phyloP scores from a whole-genome alignment of 2,797 vertebrate genomes.

The Graptemys geographica region DNA sequence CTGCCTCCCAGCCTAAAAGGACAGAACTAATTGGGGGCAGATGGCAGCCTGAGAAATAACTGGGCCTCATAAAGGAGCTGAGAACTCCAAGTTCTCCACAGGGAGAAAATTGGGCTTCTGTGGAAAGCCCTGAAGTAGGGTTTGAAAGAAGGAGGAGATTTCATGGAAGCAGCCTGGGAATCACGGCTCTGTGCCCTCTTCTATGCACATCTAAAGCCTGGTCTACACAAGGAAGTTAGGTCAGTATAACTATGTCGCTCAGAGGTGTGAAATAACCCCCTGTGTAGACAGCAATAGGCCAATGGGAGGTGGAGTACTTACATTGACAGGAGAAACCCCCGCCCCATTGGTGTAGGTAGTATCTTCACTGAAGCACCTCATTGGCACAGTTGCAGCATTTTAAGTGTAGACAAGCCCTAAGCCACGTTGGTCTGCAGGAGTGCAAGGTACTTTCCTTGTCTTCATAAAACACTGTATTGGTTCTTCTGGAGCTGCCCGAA shows the following conservation, averaged over 20 bases:
- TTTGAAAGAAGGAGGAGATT: neutral
- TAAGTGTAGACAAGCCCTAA: neutral
- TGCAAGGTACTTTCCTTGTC: neutral
- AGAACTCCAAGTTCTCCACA: too few species aligned
- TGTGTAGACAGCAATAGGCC: neutral
- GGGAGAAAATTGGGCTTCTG: neutral
- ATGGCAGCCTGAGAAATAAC: neutral
- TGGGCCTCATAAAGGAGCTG: neutral
- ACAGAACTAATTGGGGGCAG: neutral
- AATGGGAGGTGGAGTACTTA: neutral
- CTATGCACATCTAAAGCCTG: neutral
- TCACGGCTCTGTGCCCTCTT: neutral
- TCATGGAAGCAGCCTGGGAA: neutral
- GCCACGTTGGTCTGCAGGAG: neutral
- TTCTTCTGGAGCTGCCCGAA: neutral
- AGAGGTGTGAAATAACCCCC: too few species aligned
- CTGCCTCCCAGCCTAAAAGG: too few species aligned
- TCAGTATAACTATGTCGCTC: neutral
- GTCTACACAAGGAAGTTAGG: neutral
- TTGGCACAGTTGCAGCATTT: neutral
- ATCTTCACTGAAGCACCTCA: neutral
- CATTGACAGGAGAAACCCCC: neutral
- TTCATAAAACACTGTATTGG: neutral
- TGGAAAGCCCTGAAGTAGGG: neutral
- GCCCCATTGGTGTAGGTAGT: neutral